phyloP scores from a whole-genome alignment of 2,888 invertebrate genomes.

The Campoplex nolae region DNA sequence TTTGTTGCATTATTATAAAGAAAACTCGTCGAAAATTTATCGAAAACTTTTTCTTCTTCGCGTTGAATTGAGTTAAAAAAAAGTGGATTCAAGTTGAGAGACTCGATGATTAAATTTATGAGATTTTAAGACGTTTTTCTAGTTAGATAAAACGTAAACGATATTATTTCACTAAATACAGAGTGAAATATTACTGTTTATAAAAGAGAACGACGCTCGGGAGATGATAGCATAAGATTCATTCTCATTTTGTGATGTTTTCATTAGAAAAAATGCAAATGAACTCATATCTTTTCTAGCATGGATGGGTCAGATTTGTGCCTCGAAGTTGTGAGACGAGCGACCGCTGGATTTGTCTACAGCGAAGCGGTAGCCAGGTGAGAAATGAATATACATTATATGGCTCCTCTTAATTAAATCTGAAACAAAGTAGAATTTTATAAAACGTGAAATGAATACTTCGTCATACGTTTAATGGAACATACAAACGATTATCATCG shows the following conservation, averaged over 20 bases:
- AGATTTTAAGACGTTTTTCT: neutral
- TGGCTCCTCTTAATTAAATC: neutral
- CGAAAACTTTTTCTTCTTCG: no score
- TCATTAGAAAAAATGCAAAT: neutral
- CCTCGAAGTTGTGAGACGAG: constrained; percentile 98
- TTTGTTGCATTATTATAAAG: neutral
- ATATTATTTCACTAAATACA: neutral
- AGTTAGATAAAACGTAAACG: neutral
- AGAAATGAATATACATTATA: constrained; percentile 76
- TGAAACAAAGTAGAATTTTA: neutral
- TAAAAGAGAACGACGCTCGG: neutral
- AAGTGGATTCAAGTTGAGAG: neutral
- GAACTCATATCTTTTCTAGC: constrained; percentile 86
- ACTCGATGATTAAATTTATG: neutral
- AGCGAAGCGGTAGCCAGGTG: constrained; percentile 99
- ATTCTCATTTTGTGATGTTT: neutral
- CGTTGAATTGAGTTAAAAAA: neutral
- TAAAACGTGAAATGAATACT: neutral
- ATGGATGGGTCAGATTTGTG: constrained; percentile 99
- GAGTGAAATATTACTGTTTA: neutral
- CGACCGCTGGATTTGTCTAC: constrained; percentile 98
- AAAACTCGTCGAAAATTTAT: no score
- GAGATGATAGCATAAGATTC: neutral
- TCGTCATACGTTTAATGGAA: neutral
- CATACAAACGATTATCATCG: neutral